These are phyloP conservation scores for Bos taurus DNA, from an alignment of 2,113 vertebrate species.

Conservation along the genomic window ARS-UCD2.0 NC_037336.1:98376501-98377000, in stretches of 20 bases:
- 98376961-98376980: not conserved
- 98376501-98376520: slow-evolving; percentile 21
- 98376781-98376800: not conserved
- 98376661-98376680: not conserved
- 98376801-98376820: not conserved
- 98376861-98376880: fast-evolving
- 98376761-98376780: not conserved
- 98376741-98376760: not conserved
- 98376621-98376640: not conserved
- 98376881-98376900: fast-evolving
- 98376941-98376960: fast-evolving
- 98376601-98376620: not conserved
- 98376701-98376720: not conserved
- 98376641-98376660: not conserved
- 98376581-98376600: not conserved
- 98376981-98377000: not conserved
- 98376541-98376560: not conserved
- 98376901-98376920: fast-evolving
- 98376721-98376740: not conserved
- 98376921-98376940: no score
- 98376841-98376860: fast-evolving
- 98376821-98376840: fast-evolving
- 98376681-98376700: not conserved
- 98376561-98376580: not conserved
- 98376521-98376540: not conserved